A percentile compares a stretch with the other conserved stretches of the same genome.
phyloP scores from a whole-genome alignment of 2,888 invertebrate genomes.

The Heliconius ismenius region DNA sequence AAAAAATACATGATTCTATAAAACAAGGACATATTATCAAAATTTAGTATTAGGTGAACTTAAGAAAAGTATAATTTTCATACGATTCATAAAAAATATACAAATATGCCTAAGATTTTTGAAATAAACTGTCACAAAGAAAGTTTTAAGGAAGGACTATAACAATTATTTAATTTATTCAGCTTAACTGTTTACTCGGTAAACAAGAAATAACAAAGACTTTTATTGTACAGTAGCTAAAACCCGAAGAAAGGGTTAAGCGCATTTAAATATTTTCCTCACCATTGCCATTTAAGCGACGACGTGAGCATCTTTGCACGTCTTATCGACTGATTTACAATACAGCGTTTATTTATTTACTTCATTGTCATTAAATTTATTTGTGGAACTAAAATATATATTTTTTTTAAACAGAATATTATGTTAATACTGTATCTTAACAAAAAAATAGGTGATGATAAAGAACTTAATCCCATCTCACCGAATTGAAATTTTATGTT shows the following conservation, averaged over 20 bases:
- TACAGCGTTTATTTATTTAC: slow-evolving; percentile 1
- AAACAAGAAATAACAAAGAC: slow-evolving; percentile 54
- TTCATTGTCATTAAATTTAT: slow-evolving; percentile 18
- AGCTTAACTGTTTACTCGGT: slow-evolving; percentile 47
- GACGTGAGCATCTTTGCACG: slow-evolving; percentile 9
- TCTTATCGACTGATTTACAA: slow-evolving; percentile 28
- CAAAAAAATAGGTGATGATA: background rate
- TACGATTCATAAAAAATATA: background rate
- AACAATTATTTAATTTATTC: slow-evolving; percentile 48
- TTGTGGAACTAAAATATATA: slow-evolving; percentile 1
- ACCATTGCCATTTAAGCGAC: slow-evolving; percentile 15
- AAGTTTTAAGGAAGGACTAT: slow-evolving; percentile 20
- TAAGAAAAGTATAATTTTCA: background rate
- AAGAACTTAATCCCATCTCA: background rate
- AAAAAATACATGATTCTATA: background rate
- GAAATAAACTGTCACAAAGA: slow-evolving; percentile 18
- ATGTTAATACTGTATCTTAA: background rate
- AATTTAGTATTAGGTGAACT: background rate
- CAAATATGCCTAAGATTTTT: background rate
- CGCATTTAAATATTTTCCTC: slow-evolving; percentile 17
- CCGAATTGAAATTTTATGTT: background rate
- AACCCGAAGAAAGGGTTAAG: slow-evolving; percentile 64
- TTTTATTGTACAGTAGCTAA: slow-evolving; percentile 72
- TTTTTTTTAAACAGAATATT: background rate
- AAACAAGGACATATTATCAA: background rate